Base-by-base conservation (phyloP, 2,797 vertebrate genomes). In the Pachyuromys duprasi region DNA sequence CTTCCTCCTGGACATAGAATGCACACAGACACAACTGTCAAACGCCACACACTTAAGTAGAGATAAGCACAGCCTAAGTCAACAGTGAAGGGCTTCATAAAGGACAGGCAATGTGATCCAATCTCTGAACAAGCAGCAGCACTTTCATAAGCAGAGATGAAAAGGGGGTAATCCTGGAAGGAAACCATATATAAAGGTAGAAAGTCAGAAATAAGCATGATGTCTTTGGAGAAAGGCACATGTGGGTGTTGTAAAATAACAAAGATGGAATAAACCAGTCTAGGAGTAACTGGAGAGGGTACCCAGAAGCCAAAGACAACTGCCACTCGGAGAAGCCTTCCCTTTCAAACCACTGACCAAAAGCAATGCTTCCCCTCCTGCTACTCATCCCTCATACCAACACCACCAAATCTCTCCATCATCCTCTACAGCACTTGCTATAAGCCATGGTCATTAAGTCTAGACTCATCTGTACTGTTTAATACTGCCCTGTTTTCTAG, bases 231-330 rank as follows among this genome's bases (percentile, higher is more conserved):
- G 49, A 84, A 93, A 90, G 65, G 12, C 31, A 14, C 17, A 49
- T 12, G 39, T 75, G 6, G 4, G 17, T 57, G 2, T 24, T 63
- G 36, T 42, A 28, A 93, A 81, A 42, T 33, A 80, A 90, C 5
- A 84, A 81, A 79, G 62, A 69, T 28, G 28, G 33, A 28, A 72
- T 42, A 63, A 83, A 39, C 11, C 92, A 7, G 12, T 49, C 33
- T 4, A 18, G 9, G n/a, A 3, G 17, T 62, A 76, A 78, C 18
- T 89, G 49, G 2, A 55, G 31, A 95, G 42, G 76, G 57, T 17
- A 11, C 62, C 53, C 75, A 93, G 67, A 95, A 81, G 33, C 63
- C 69, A 74, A 39, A 53, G 20, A 89, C n/a, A 93, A 96, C 89
- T 62, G 49, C 87, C 63, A 72, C 15, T 69, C 45, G 79, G 13